Percentiles rank a stretch among this genome's conserved stretches.
phyloP scores from a whole-genome alignment of 2,888 invertebrate genomes.

The Dasypogon diadema region DNA sequence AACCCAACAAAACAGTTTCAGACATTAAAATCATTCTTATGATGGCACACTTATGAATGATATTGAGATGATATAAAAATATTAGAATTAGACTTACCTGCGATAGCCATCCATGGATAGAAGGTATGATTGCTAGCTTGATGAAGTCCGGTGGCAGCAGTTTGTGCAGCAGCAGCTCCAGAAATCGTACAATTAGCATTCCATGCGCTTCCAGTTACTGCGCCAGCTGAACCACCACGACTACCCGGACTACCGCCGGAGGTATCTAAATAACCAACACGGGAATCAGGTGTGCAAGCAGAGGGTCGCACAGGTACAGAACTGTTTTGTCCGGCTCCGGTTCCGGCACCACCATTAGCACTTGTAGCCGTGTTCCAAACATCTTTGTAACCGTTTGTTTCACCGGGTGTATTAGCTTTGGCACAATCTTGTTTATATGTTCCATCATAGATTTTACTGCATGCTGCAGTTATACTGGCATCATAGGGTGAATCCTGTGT shows the following conservation, averaged over 20 bases:
- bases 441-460: slow-evolving; percentile 76
- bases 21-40: no score
- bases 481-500: slow-evolving; percentile 94
- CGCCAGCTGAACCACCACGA: slow-evolving; percentile 76
- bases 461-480: slow-evolving; percentile 87
- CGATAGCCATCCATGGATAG: slow-evolving; percentile 99
- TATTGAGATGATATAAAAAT: background rate
- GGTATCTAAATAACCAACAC: slow-evolving; percentile 82
- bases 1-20: background rate
- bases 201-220: slow-evolving; percentile 77
- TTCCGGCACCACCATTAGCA: slow-evolving; percentile 73
- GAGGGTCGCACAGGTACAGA: slow-evolving; percentile 81
- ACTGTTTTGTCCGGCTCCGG: slow-evolving; percentile 68
- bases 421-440: slow-evolving; percentile 82
- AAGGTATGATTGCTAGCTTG: slow-evolving; percentile 93
- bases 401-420: slow-evolving; percentile 72
- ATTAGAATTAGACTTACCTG: slow-evolving; percentile 82
- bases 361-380: slow-evolving; percentile 71
- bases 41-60: no score
- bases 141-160: slow-evolving; percentile 88
- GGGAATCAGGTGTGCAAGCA: slow-evolving; percentile 90
- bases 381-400: slow-evolving; percentile 73
- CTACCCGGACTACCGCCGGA: slow-evolving; percentile 80
- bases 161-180: slow-evolving; percentile 83
- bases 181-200: slow-evolving; percentile 87